Percentiles rank a stretch among this genome's conserved stretches.
Conservation (phyloP, 1,140 invertebrate genomes). For the Sweltsa coloradensis region DNA sequence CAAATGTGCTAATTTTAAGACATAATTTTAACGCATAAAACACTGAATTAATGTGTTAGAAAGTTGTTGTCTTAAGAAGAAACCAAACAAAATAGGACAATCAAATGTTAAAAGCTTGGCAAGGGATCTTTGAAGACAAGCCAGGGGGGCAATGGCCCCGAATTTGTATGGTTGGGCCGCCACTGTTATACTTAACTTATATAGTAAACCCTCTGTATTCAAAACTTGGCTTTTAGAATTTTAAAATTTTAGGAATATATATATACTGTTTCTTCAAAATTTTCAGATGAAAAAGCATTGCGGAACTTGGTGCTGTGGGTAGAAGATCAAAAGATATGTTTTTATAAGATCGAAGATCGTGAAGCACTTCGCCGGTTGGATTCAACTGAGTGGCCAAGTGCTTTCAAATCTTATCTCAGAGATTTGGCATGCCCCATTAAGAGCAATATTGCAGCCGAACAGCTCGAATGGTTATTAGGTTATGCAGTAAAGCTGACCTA, state of each 20-base stretch:
- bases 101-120: too few species aligned
- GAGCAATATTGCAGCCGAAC: conserved; percentile 37
- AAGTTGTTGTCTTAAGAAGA: too few species aligned
- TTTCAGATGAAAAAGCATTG: conserved; percentile 63
- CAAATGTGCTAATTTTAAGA: too few species aligned
- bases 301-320: conserved; percentile 76
- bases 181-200: not conserved
- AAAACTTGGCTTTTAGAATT: not conserved
- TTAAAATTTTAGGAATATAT: not conserved
- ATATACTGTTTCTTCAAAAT: conserved; percentile 18
- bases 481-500: conserved; percentile 73
- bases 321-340: conserved; percentile 87
- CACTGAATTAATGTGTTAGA: too few species aligned
- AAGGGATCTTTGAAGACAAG: not conserved
- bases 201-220: not conserved
- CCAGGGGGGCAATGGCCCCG: not conserved
- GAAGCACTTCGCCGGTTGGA: conserved; percentile 50
- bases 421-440: conserved; percentile 52
- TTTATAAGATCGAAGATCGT: conserved; percentile 75
- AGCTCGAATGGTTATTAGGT: conserved; percentile 77
- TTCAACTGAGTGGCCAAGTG: conserved; percentile 52
- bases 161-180: not conserved
- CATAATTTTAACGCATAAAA: too few species aligned
- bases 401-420: conserved; percentile 61
- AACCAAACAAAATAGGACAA: too few species aligned